Evolutionary conservation across 2,888 invertebrate species (phyloP).

Genomic region (Steinernema carpocapsae): DNA sequence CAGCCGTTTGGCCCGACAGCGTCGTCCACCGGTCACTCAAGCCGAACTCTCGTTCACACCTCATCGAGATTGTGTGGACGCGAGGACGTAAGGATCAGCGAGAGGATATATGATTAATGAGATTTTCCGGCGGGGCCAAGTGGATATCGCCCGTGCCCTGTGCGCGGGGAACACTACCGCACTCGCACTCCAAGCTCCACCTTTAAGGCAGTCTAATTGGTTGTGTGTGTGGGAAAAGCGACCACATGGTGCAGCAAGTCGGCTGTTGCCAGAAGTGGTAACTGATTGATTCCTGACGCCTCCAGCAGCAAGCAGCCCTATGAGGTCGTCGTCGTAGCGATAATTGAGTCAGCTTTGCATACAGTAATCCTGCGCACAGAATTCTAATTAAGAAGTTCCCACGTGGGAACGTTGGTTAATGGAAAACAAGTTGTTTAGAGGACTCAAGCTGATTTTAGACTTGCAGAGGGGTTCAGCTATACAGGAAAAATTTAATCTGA

Average conservation of each 20-base stretch:
- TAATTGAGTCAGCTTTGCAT: conserved; percentile 26
- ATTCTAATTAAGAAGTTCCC: conserved; percentile 20
- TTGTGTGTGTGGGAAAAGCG: conserved; percentile 29
- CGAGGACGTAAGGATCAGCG: conserved; percentile 5
- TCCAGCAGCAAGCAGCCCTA: conserved; percentile 10
- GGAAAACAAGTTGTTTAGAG: conserved; percentile 14
- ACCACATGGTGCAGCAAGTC: conserved; percentile 29
- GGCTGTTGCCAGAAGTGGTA: conserved; percentile 35
- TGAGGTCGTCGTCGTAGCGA: not conserved
- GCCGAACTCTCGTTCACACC: conserved; percentile 26
- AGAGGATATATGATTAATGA: conserved; percentile 35
- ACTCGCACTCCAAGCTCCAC: not conserved
- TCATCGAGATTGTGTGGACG: not conserved
- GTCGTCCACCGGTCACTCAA: conserved; percentile 13
- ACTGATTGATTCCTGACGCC: conserved; percentile 35
- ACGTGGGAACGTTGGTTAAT: not conserved
- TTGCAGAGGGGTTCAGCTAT: not conserved
- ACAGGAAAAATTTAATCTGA: not conserved
- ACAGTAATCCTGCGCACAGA: conserved; percentile 3
- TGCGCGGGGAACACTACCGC: too few relatives aligned
- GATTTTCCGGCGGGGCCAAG: conserved; percentile 27
- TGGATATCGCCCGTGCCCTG: conserved; percentile 3
- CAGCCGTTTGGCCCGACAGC: not conserved
- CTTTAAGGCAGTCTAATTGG: conserved; percentile 23
- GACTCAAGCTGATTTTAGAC: not conserved